Conservation (phyloP, 2,113 vertebrate species). For the Varanus komodoensis region DNA sequence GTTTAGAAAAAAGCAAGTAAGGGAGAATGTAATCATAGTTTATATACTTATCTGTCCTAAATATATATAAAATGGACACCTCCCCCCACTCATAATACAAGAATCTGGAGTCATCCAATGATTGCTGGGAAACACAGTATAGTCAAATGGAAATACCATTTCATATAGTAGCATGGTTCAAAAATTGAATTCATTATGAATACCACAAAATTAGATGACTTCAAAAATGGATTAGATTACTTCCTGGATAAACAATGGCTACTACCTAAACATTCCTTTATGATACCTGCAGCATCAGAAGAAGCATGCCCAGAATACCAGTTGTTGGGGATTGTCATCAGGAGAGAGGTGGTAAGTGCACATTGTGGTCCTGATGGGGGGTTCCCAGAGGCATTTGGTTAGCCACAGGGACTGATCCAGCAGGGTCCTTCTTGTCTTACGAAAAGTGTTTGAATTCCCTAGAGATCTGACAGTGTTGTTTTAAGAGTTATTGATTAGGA, state of each 20-base stretch:
- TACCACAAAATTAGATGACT: not conserved
- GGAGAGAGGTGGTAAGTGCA: not conserved
- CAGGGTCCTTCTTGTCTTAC: not conserved
- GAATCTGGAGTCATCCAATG: not conserved
- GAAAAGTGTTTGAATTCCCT: not conserved
- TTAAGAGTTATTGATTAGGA: not conserved
- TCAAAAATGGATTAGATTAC: not conserved
- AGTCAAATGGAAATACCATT: not conserved
- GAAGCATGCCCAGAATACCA: not conserved
- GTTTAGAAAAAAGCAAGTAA: no score
- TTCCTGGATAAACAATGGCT: not conserved
- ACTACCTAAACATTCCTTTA: not conserved
- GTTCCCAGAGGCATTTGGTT: not conserved
- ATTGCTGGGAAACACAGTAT: not conserved
- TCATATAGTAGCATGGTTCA: not conserved
- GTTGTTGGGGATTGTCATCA: not conserved
- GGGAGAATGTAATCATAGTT: no score
- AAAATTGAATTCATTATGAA: not conserved
- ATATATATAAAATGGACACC: no score
- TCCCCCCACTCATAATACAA: not conserved
- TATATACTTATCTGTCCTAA: no score
- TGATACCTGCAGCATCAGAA: not conserved
- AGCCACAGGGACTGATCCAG: not conserved
- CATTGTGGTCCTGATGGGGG: not conserved
- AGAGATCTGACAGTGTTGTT: not conserved